Evolutionary conservation across 2,888 invertebrate genomes (phyloP).

Genomic region (Lottia scabra): DNA sequence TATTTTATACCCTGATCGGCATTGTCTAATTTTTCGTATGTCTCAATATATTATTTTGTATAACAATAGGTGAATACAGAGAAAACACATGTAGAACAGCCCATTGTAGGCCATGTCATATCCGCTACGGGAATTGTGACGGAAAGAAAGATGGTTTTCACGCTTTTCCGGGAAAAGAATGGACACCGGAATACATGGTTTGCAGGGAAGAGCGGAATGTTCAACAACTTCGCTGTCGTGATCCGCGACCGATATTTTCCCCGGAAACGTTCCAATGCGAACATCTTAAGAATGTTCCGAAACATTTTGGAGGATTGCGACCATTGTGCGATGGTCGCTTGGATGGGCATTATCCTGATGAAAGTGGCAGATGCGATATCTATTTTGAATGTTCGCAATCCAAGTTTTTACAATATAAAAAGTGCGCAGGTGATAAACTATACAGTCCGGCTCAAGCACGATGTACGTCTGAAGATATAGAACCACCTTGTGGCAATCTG

Average conservation of each 20-base stretch:
- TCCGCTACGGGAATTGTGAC: slow-evolving; percentile 42
- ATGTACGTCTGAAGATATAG: slow-evolving; percentile 29
- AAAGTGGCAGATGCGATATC: slow-evolving; percentile 37
- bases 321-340: slow-evolving; percentile 39
- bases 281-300: slow-evolving; percentile 24
- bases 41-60: neutral
- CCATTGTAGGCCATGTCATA: slow-evolving; percentile 41
- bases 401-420: slow-evolving; percentile 33
- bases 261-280: slow-evolving; percentile 21
- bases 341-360: slow-evolving; percentile 45
- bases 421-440: slow-evolving; percentile 33
- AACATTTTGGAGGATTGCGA: slow-evolving; percentile 33
- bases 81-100: slow-evolving; percentile 47
- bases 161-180: slow-evolving; percentile 38
- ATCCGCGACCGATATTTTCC: slow-evolving; percentile 28
- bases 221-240: slow-evolving; percentile 39
- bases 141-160: slow-evolving; percentile 47
- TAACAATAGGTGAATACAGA: slow-evolving; percentile 49
- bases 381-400: slow-evolving; percentile 41
- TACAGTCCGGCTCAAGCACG: slow-evolving; percentile 41
- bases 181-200: slow-evolving; percentile 41
- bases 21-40: too few relatives aligned
- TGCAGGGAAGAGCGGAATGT: slow-evolving; percentile 43
- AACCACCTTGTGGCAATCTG: slow-evolving; percentile 21
- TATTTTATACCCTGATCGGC: too few relatives aligned